Conservation (phyloP, 2,888 invertebrate species). For the Agriopis aurantiaria region DNA sequence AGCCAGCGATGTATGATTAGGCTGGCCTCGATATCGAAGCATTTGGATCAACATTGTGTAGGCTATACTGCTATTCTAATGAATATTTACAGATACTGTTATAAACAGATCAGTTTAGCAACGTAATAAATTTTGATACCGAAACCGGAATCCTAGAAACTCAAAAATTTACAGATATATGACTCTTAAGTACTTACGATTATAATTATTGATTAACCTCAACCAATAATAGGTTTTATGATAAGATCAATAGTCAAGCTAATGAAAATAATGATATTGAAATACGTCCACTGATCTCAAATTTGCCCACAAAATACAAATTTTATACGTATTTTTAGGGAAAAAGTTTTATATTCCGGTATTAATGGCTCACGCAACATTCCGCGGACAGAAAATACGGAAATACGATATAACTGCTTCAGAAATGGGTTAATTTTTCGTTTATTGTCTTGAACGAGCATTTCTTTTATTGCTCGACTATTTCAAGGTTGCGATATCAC, state of each 20-base stretch:
- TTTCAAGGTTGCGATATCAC: neutral
- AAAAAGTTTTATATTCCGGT: conserved; percentile 12
- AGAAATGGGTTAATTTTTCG: conserved; percentile 14
- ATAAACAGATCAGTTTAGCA: too few species aligned
- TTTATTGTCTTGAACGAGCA: conserved; percentile 18
- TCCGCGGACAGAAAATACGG: conserved; percentile 34
- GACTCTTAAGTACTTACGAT: too few species aligned
- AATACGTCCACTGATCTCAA: conserved; percentile 5
- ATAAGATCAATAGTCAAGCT: neutral
- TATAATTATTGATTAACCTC: too few species aligned
- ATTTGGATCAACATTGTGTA: too few species aligned
- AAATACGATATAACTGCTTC: conserved; percentile 8
- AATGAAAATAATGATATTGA: conserved; percentile 1
- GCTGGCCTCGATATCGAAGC: too few species aligned
- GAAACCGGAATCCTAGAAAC: too few species aligned
- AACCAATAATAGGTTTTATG: too few species aligned
- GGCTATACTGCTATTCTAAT: too few species aligned
- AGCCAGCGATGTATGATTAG: too few species aligned
- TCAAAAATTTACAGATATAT: too few species aligned
- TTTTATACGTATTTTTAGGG: conserved; percentile 4
- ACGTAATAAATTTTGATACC: too few species aligned
- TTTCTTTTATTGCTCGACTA: neutral
- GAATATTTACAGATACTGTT: too few species aligned
- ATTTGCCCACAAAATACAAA: conserved; percentile 12
- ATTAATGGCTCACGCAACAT: conserved; percentile 39